Base-by-base conservation (phyloP, 2,113 vertebrate genomes). In the Cyanoliseus patagonus region DNA sequence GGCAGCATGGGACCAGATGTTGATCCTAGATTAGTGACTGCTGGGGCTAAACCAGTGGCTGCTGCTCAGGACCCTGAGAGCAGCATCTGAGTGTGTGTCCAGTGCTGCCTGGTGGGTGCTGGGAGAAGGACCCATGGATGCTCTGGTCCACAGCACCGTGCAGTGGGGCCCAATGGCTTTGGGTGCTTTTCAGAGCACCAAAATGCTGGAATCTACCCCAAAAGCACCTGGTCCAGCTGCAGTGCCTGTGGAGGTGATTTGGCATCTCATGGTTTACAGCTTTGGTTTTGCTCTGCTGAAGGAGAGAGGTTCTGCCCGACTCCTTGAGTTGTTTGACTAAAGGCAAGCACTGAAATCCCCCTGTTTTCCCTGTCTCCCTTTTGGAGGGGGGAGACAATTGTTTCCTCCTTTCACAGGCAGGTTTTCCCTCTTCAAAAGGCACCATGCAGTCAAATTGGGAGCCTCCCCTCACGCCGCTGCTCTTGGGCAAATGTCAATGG, bases 11-110 rank as follows among this genome's bases (percentile, higher is more conserved):
- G 87, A 52, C 91, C 89, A 91, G 94, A 93, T 96, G 96, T 83
- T 93, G 95, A 85, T 87, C 90, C 87, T 49, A 57, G 94, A 87
- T 95, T 91, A 95, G 87, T 9, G 41, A 94, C 47, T 44, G 70
- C 70, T 63, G 7, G 4, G 70, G 87, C 84, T 95, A 87, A 95
- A 94, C 78, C 91, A 94, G 61, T 77, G 41, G 79, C 83, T 76
- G 46, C 81, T 4, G 39, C 88, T 86, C 78, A 85, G 24, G 27
- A 75, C 88, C 92, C 80, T 37, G 7, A 81, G 16, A 94, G 64
- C 86, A 57, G 66, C 15, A 33, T 75, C 62, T 52, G 2, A 3
- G 2, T 5, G 11, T 3, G 46, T 49, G 72, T 82, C 42, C 5
- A 5, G 67, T 3, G 57, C 74, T 49, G 47, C 74, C 41, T 28